Evolutionary conservation across 2,888 invertebrate genomes (phyloP).

Genomic region (Blastobasis lacticolella): DNA sequence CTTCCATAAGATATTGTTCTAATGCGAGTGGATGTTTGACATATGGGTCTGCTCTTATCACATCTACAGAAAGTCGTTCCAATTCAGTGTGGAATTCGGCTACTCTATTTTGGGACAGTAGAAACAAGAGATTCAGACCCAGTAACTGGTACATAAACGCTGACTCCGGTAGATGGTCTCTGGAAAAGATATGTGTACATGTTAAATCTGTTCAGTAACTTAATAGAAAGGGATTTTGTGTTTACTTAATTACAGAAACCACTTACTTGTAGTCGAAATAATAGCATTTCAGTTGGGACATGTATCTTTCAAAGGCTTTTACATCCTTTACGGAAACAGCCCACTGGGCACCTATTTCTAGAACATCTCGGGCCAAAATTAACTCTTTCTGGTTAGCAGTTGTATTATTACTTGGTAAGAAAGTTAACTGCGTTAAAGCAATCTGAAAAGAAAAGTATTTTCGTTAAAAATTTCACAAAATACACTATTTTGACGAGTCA

Average conservation of each 20-base stretch:
- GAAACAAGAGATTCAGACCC: conserved; percentile 93
- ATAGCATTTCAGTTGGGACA: conserved; percentile 98
- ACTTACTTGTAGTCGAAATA: conserved; percentile 93
- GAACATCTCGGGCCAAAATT: conserved; percentile 88
- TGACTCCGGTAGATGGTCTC: conserved; percentile 88
- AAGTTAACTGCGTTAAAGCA: conserved; percentile 86
- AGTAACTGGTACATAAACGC: conserved; percentile 95
- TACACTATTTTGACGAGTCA: conserved; percentile 42
- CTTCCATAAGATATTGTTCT: conserved; percentile 99
- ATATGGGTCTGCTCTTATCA: conserved; percentile 93
- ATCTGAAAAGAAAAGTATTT: conserved; percentile 72
- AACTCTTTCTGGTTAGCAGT: conserved; percentile 86
- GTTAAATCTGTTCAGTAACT: no score
- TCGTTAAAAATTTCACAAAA: conserved; percentile 3
- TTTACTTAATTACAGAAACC: no score
- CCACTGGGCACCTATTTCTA: conserved; percentile 98
- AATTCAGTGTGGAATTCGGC: conserved; percentile 99
- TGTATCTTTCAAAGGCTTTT: conserved; percentile 96
- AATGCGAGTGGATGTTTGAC: conserved; percentile 95
- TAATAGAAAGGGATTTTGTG: no score
- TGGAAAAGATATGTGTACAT: conserved; percentile 25
- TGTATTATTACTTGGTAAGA: conserved; percentile 87
- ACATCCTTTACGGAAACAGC: conserved; percentile 95
- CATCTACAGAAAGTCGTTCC: conserved; percentile 92
- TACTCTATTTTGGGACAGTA: conserved; percentile 95